Evolutionary conservation across 2,113 vertebrate species (phyloP).

Genomic region (human): GRCh38 chr20:58763001-58763500

Average conservation of each 20-base stretch:
- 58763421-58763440: neutral
- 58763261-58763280: neutral
- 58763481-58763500: neutral
- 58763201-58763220: neutral
- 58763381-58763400: neutral
- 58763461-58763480: neutral
- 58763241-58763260: neutral
- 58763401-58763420: fast-evolving
- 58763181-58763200: neutral
- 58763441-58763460: neutral
- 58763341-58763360: neutral
- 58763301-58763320: too few species aligned
- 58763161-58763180: neutral
- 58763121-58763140: neutral
- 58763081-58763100: fast-evolving
- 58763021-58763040: neutral
- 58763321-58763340: neutral
- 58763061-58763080: neutral
- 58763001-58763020: slow-evolving; percentile 64
- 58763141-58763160: neutral
- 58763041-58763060: fast-evolving
- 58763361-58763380: neutral
- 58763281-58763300: neutral
- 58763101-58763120: neutral
- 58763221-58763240: neutral